Evolutionary conservation across 2,113 vertebrate species (phyloP), one percentile per base, ranked within the genome.

Genomic region (Edolisoma coerulescens): DNA sequence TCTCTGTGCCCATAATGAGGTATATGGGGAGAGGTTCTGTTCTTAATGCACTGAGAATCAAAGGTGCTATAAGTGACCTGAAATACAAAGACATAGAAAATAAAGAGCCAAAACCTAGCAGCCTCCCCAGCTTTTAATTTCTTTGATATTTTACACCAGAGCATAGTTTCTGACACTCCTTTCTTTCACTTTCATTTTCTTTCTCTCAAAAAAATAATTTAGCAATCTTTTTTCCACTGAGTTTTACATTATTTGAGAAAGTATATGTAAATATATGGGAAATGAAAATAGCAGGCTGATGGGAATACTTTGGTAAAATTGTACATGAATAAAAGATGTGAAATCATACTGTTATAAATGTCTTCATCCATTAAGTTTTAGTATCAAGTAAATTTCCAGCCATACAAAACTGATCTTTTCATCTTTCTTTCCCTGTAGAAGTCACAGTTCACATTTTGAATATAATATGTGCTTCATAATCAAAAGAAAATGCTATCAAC

Each of bases 221-320:
- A 54, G 19, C 56, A n/a, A 32, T 50, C 33, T 49, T 80, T 73
- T 59, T 39, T 15, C 7, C 45, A 49, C 20, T 4, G 3, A 49
- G 11, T 85, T 93, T 61, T 39, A 70, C 10, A 33, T 45, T 74
- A 47, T 74, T 74, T 93, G 79, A 78, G 64, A 64, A 81, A 54
- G 10, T 74, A 16, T 56, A 67, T 50, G 69, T 77, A 76, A 84
- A 79, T 91, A 68, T 44, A 64, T 33, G 49, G 41, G 68, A 87
- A 87, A 87, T 65, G 23, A 96, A 94, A 93, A 95, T 35, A 93
- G 30, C 68, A 78, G 47, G 41, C 65, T 90, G 53, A 67, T 39
- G 26, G 53, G 37, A 88, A 91, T 87, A 67, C 78, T 82, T 69
- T 65, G 56, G 42, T 71, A 60, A 94, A 94, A 93, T 20, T 77